A percentile compares a stretch with the other conserved stretches of the same genome.
Evolutionary conservation across 2,797 vertebrate species (phyloP).

Genomic region (Uromys caudimaculatus): DNA sequence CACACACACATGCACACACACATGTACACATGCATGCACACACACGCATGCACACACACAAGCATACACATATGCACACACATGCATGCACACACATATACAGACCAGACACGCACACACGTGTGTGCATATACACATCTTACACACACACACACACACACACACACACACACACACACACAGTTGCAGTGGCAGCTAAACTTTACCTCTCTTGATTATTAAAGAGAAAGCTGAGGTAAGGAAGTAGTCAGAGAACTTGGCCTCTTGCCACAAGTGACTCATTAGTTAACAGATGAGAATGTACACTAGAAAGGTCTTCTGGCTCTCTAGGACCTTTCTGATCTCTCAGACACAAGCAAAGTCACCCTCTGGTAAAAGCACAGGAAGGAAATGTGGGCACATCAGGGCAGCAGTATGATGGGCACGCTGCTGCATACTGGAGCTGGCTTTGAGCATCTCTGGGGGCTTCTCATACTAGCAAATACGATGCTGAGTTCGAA

Average conservation of each 20-base stretch:
- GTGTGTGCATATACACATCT: not conserved
- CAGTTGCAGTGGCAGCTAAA: too few relatives aligned
- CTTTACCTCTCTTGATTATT: not conserved
- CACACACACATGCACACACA: too few relatives aligned
- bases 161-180: not conserved
- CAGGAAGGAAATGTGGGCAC: not conserved
- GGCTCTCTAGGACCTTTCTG: not conserved
- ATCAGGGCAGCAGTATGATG: not conserved
- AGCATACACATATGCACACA: too few relatives aligned
- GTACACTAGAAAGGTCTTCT: not conserved
- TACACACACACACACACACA: not conserved
- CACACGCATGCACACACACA: not conserved
- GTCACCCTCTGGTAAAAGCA: not conserved
- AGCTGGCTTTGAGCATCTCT: not conserved
- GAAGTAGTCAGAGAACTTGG: not conserved
- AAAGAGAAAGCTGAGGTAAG: not conserved
- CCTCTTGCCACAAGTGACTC: not conserved
- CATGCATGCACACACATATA: too few relatives aligned
- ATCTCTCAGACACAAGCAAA: not conserved
- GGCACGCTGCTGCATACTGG: fast-evolving
- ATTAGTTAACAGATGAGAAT: not conserved
- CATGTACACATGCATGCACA: not conserved
- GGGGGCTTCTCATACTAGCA: not conserved
- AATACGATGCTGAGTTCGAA: too few relatives aligned
- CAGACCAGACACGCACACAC: too few relatives aligned